phyloP scores from a whole-genome alignment of 2,888 invertebrate genomes.

The Drosophila melanosoma region DNA sequence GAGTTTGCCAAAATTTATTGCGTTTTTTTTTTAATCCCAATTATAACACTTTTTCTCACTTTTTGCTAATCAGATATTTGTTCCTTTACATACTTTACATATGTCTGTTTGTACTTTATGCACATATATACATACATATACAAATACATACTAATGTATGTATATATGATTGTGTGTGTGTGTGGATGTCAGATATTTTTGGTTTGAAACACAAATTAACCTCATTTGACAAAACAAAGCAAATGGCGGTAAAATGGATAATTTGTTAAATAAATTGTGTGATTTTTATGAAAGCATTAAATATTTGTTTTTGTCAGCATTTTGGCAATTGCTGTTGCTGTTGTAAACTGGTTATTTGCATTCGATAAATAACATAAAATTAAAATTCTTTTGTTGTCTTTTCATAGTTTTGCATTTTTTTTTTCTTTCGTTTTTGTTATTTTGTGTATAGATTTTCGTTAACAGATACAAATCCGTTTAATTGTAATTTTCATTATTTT shows the following conservation, averaged over 20 bases:
- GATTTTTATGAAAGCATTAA: slow-evolving; percentile 64
- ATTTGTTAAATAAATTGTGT: slow-evolving; percentile 84
- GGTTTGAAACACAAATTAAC: slow-evolving; percentile 82
- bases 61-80: not conserved
- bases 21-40: not conserved
- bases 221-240: slow-evolving; percentile 84
- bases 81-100: not conserved
- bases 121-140: not conserved
- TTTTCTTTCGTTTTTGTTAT: slow-evolving; percentile 29
- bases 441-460: slow-evolving; percentile 35
- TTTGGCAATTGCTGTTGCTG: slow-evolving; percentile 26
- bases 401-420: slow-evolving; percentile 25
- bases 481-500: slow-evolving; percentile 62
- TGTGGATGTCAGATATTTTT: slow-evolving; percentile 59
- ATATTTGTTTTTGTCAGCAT: slow-evolving; percentile 38
- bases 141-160: not conserved
- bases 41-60: too few species aligned
- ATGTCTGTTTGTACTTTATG: not conserved
- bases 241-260: slow-evolving; percentile 77
- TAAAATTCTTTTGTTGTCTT: slow-evolving; percentile 63
- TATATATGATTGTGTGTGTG: not conserved
- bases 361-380: slow-evolving; percentile 68
- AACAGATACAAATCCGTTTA: slow-evolving; percentile 74
- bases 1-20: not conserved
- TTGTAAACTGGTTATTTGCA: slow-evolving; percentile 70